Percentiles rank a stretch among this genome's conserved stretches.
phyloP scores from a whole-genome alignment of 2,888 invertebrate genomes.

The Drosophila neutralis region DNA sequence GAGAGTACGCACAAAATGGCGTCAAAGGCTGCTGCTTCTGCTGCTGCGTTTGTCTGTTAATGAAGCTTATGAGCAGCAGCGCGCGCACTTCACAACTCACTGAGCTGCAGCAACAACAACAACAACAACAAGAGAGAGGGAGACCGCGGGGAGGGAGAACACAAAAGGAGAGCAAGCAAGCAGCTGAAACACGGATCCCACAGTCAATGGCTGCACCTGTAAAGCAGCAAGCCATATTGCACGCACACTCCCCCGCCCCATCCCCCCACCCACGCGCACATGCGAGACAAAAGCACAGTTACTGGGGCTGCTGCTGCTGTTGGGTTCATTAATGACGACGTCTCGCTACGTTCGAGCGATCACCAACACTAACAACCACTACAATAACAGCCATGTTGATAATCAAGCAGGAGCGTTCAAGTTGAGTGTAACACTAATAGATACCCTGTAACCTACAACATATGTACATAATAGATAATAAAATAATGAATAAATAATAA shows the following conservation, averaged over 20 bases:
- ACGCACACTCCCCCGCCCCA: slow-evolving; percentile 18
- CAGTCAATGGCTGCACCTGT: slow-evolving; percentile 78
- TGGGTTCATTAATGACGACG: slow-evolving; percentile 77
- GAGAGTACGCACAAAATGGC: slow-evolving; percentile 51
- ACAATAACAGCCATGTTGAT: slow-evolving; percentile 32
- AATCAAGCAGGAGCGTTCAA: not conserved
- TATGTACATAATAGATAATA: not conserved
- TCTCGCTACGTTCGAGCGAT: slow-evolving; percentile 77
- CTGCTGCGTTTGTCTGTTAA: slow-evolving; percentile 56
- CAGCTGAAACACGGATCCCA: slow-evolving; percentile 33
- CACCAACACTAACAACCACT: slow-evolving; percentile 46
- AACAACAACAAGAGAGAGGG: slow-evolving; percentile 45
- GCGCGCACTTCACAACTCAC: slow-evolving; percentile 74
- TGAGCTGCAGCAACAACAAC: slow-evolving; percentile 66
- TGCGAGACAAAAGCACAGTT: slow-evolving; percentile 72
- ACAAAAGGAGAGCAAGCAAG: slow-evolving; percentile 67
- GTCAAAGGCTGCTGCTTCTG: slow-evolving; percentile 47
- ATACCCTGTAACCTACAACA: slow-evolving; percentile 5
- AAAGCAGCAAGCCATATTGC: slow-evolving; percentile 64
- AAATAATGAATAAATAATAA: not conserved
- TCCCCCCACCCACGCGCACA: slow-evolving; percentile 14
- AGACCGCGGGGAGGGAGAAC: slow-evolving; percentile 22
- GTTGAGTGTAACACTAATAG: not conserved
- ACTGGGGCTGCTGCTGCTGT: slow-evolving; percentile 55
- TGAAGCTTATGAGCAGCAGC: slow-evolving; percentile 78